A percentile compares a stretch with the other conserved stretches of the same genome.
Evolutionary conservation across 2,797 vertebrate species (phyloP).

Genomic region (Loriculus beryllinus): DNA sequence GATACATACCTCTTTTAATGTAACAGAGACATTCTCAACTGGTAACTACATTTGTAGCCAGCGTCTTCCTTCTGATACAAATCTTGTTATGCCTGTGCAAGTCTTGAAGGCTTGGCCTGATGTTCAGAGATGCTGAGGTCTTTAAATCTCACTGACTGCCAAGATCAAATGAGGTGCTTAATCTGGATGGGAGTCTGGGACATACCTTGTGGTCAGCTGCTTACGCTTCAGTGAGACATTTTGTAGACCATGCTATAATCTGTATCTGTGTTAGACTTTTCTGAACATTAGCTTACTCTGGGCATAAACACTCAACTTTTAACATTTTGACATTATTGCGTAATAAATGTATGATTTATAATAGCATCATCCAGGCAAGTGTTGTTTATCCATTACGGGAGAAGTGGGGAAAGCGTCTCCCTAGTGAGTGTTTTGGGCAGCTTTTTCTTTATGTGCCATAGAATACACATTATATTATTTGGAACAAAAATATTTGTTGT

Average conservation of each 20-base stretch:
- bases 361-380: background rate
- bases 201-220: background rate
- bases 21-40: background rate
- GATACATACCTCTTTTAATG: background rate
- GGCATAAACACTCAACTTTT: background rate
- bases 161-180: background rate
- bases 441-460: background rate
- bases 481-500: background rate
- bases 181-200: background rate
- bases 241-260: background rate
- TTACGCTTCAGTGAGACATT: background rate
- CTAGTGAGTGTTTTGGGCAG: background rate
- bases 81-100: background rate
- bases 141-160: background rate
- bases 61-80: background rate
- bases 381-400: background rate
- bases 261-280: background rate
- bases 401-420: background rate
- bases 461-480: background rate
- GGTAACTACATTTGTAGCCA: background rate
- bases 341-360: background rate
- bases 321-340: background rate
- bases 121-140: background rate
- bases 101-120: background rate
- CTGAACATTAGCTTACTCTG: background rate